phyloP scores from a whole-genome alignment of 2,797 vertebrate genomes.

The Melanogrammus aeglefinus region DNA sequence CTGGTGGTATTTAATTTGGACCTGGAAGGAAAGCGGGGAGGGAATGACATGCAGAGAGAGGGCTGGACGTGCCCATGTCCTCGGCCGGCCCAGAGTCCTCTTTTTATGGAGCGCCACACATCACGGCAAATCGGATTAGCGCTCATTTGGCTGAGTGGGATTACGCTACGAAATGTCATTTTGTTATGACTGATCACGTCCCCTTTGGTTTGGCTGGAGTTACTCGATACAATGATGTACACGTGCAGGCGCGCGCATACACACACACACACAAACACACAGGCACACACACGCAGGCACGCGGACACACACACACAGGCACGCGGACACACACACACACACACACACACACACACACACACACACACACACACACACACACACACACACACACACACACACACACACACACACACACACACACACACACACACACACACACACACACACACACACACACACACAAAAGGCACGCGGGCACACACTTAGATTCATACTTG shows the following conservation, averaged over 20 bases:
- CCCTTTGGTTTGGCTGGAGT: constrained; percentile 43
- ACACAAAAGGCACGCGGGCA: constrained; percentile 2
- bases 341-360: neutral
- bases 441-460: constrained; percentile 25
- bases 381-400: neutral
- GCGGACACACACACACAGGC: too few species aligned
- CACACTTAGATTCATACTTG: too few species aligned
- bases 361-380: neutral
- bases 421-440: constrained; percentile 14
- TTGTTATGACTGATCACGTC: constrained; percentile 73
- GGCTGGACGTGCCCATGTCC: constrained; percentile 45
- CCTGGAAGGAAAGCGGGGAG: neutral
- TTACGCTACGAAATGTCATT: constrained; percentile 69
- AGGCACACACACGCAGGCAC: too few species aligned
- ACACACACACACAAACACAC: too few species aligned
- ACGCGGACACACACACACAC: too few species aligned
- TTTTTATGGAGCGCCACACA: constrained; percentile 12
- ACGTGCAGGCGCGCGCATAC: too few species aligned
- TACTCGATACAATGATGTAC: too few species aligned
- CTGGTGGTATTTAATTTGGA: constrained; percentile 51
- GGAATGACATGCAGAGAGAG: constrained; percentile 15
- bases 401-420: constrained; percentile 20
- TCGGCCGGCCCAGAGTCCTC: neutral
- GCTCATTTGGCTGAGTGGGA: constrained; percentile 73
- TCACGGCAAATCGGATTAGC: constrained; percentile 70